Evolutionary conservation across 1,140 invertebrate genomes (phyloP).

Genomic region (Psix sp.): DNA sequence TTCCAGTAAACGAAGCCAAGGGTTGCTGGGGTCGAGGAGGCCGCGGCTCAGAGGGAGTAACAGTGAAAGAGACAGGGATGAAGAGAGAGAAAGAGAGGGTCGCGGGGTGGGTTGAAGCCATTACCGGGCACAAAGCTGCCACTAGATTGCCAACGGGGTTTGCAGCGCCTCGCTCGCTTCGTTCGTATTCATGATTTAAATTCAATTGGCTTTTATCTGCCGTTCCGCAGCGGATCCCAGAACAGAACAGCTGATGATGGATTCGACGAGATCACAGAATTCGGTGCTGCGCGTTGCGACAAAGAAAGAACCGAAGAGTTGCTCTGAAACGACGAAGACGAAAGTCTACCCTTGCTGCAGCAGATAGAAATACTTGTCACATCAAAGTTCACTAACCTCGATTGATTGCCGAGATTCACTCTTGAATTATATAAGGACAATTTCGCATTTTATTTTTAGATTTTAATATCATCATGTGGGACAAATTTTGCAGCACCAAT

Average conservation of each 20-base stretch:
- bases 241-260: conserved; percentile 69
- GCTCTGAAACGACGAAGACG: conserved; percentile 21
- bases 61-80: conserved; percentile 21
- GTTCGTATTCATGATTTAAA: conserved; percentile 77
- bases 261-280: conserved; percentile 70
- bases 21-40: conserved; percentile 43
- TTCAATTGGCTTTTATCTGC: conserved; percentile 77
- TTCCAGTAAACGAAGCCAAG: conserved; percentile 33
- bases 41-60: conserved; percentile 39
- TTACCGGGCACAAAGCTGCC: conserved; percentile 76
- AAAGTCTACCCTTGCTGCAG: conserved; percentile 26
- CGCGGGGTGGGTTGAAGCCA: conserved; percentile 70
- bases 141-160: conserved; percentile 74
- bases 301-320: conserved; percentile 43
- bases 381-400: conserved; percentile 26
- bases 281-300: conserved; percentile 38
- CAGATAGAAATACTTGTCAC: conserved; percentile 31
- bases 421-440: too few relatives aligned
- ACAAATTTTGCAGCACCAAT: too few relatives aligned
- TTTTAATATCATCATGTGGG: too few relatives aligned
- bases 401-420: conserved; percentile 1
- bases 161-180: conserved; percentile 67
- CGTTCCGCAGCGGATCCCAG: conserved; percentile 64
- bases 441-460: too few relatives aligned
- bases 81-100: conserved; percentile 25